Base-by-base conservation (phyloP, 64 coral and sea anemone genomes). In the Astreopora myriophthalma region DNA sequence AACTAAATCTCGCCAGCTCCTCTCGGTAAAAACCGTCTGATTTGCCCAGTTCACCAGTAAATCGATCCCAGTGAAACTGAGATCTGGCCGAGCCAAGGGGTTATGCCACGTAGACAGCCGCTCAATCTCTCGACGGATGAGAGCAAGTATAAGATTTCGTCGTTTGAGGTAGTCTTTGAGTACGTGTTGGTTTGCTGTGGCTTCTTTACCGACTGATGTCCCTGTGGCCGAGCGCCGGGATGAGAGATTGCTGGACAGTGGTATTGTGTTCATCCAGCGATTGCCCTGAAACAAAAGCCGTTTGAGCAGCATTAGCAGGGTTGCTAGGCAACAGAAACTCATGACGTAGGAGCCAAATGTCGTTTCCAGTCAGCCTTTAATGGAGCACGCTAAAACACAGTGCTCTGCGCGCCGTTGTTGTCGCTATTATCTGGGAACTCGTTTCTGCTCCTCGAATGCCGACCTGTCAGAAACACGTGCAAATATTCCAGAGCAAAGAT, bases 41-140 rank as follows among this genome's bases (percentile, higher is more conserved):
- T 92, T 95, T 34, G 87, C 80, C 97, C 97, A 99, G 52, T 91
- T 91, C 40, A 74, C 61, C 36, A 99, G 72, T 22, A 91, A 95
- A 0, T 93, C 91, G 25, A 93, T 10, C 28, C 82, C 90, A 31
- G 88, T 88, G 51, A 99, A 99, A 4, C 51, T 81, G 0, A 95
- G 81, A 17, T 99, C 94, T 35, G 87, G 64, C 0, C 85, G 75
- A 20, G 94, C 94, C 49, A 88, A 80, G 0, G 97, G 66, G 66
- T 99, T 99, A 66, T 99, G 94, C 97, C 97, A 99, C 2, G 97
- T 95, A 11, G 97, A 99, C 2, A 99, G 33, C 48, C 91, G 49
- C 25, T 99, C 97, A 8, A 99, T 78, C 27, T 99, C 97, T 14
- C 87, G 74, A n/a, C 94, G 89, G 13, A 99, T 73, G 19, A 99